Conservation (phyloP, 2,113 vertebrate genomes). For the Neoarius graeffei region DNA sequence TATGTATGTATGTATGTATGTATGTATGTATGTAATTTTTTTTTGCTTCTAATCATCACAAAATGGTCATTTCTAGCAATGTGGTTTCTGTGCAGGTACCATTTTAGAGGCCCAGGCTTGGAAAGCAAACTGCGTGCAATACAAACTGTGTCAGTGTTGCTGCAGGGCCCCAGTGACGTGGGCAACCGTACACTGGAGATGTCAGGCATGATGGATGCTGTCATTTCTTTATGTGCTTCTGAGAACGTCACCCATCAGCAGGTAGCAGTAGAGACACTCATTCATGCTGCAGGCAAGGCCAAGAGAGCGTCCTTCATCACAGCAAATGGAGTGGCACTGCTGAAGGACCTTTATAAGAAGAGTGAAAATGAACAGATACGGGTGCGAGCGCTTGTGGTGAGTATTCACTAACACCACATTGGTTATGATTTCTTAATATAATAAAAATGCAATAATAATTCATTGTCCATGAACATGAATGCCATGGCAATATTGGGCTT, state of each 20-base stretch:
- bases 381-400: constrained; percentile 93
- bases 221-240: constrained; percentile 88
- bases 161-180: constrained; percentile 90
- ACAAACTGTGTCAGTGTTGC: constrained; percentile 88
- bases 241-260: constrained; percentile 85
- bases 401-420: constrained; percentile 46
- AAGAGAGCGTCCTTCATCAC: constrained; percentile 97
- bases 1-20: too few species aligned
- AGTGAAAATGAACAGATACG: constrained; percentile 92
- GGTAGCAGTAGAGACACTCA: constrained; percentile 92
- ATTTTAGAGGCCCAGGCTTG: constrained; percentile 78
- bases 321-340: constrained; percentile 86
- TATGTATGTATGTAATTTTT: too few species aligned
- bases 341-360: constrained; percentile 96
- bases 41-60: not conserved
- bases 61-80: not conserved
- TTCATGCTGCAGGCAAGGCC: constrained; percentile 92
- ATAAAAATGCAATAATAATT: not conserved
- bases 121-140: constrained; percentile 86
- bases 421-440: not conserved
- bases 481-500: too few species aligned
- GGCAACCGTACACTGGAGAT: constrained; percentile 91
- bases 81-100: constrained; percentile 72
- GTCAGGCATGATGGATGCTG: constrained; percentile 87
- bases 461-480: too few species aligned